phyloP scores from a whole-genome alignment of 1,140 invertebrate genomes.

The Geopemphigus sp. region DNA sequence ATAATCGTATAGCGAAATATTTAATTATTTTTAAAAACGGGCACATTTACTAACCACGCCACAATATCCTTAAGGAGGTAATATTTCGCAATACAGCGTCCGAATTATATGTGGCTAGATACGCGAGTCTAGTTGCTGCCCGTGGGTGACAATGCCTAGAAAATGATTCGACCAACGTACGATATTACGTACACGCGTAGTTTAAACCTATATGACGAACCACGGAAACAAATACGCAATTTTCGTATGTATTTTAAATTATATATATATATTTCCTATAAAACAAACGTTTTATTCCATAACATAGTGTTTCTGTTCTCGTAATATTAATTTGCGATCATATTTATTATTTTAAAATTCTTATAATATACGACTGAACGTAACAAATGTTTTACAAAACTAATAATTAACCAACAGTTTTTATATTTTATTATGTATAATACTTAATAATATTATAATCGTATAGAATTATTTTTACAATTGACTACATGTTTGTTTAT shows the following conservation, averaged over 20 bases:
- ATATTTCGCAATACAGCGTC: too few species aligned
- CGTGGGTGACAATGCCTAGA: too few species aligned
- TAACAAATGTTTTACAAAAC: constrained; percentile 50
- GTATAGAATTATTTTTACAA: constrained; percentile 48
- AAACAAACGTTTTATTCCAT: constrained; percentile 49
- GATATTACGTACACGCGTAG: too few species aligned
- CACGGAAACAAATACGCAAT: constrained; percentile 14
- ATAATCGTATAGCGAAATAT: too few species aligned
- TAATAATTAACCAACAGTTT: constrained; percentile 50
- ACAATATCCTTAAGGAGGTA: too few species aligned
- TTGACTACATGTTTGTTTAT: constrained; percentile 47
- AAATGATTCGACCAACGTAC: too few species aligned
- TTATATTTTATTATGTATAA: constrained; percentile 49
- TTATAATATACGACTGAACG: constrained; percentile 49
- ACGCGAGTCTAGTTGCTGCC: too few species aligned
- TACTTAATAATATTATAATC: constrained; percentile 44
- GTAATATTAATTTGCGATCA: constrained; percentile 31
- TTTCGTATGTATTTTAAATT: constrained; percentile 32
- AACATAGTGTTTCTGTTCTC: constrained; percentile 45
- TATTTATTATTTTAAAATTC: constrained; percentile 44
- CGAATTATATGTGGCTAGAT: too few species aligned
- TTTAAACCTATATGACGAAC: neutral
- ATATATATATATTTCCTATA: constrained; percentile 50
- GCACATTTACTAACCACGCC: too few species aligned
- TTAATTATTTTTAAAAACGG: too few species aligned